Base-by-base conservation (phyloP, 1,140 invertebrate genomes). In the Pristionchus pacificus region DNA sequence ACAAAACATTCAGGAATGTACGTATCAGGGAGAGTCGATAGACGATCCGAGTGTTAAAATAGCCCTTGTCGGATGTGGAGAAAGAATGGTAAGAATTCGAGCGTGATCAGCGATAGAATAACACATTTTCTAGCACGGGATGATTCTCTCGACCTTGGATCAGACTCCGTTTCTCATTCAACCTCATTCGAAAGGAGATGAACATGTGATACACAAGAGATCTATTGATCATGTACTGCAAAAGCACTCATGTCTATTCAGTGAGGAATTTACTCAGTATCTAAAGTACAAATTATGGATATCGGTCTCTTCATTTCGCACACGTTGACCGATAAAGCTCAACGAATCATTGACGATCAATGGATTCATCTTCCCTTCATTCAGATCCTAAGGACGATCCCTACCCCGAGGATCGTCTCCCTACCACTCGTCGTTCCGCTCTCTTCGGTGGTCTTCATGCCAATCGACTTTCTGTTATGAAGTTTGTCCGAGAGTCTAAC, bases 381-480 rank as follows among this genome's bases (percentile, higher is more conserved):
- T 59, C 15, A 74, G 73, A 76, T 72, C 33, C 68, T 28, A 62
- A 27, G 10, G 38, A 71, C 25, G 75, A 76, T 61, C 75, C 75
- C 15, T 76, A 75, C 65, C 74, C 74, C 31, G 73, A 75, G 74
- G 75, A 76, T 64, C 28, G 71, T n/a, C n/a, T n/a, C n/a, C n/a
- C n/a, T n/a, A n/a, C n/a, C n/a, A n/a, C n/a, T n/a, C n/a, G n/a
- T n/a, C n/a, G n/a, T n/a, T n/a, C n/a, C n/a, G n/a, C n/a, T n/a
- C n/a, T n/a, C n/a, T n/a, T n/a, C n/a, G n/a, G n/a, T n/a, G n/a
- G n/a, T n/a, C n/a, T n/a, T n/a, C n/a, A n/a, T n/a, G n/a, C n/a
- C n/a, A 33, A 58, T 65, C 32, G 71, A 73, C 28, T 58, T 49
- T 28, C 57, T 57, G 15, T 32, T 61, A 65, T 68, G 28, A 33